Conservation (phyloP, 2,888 invertebrate genomes). For the Apodemia zela region DNA sequence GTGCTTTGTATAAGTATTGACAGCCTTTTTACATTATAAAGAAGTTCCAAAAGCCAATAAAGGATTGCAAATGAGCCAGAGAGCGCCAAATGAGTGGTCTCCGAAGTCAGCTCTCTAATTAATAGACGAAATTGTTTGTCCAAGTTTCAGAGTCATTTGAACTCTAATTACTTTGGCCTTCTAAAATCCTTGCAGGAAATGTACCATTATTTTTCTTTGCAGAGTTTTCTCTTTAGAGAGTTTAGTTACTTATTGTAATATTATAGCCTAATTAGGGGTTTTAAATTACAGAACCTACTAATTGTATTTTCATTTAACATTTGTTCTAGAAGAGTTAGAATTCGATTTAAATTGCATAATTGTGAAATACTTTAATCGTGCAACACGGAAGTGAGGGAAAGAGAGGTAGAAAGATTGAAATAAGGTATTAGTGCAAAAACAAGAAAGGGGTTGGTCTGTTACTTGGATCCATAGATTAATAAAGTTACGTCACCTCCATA, state of each 20-base stretch:
- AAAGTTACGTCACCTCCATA: no score
- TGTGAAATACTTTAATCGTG: neutral
- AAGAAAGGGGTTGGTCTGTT: no score
- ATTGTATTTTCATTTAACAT: neutral
- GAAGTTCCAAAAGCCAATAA: slow-evolving; percentile 52
- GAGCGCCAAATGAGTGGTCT: slow-evolving; percentile 50
- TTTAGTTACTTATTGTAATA: slow-evolving; percentile 21
- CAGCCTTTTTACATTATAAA: slow-evolving; percentile 42
- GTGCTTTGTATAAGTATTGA: neutral
- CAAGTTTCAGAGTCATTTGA: slow-evolving; percentile 48
- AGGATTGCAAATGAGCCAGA: slow-evolving; percentile 72
- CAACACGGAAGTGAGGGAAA: no score
- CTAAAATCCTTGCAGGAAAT: slow-evolving; percentile 38
- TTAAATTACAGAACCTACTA: slow-evolving; percentile 7
- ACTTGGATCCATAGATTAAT: no score
- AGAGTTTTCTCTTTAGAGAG: slow-evolving; percentile 18
- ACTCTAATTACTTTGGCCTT: slow-evolving; percentile 54
- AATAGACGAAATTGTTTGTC: slow-evolving; percentile 67
- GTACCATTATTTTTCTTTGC: slow-evolving; percentile 41
- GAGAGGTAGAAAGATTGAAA: no score
- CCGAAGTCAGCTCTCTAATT: slow-evolving; percentile 61
- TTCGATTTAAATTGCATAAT: neutral
- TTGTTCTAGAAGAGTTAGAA: neutral
- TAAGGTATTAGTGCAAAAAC: no score
- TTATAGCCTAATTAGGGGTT: slow-evolving; percentile 18